Base-by-base conservation (phyloP, 2,888 invertebrate species). In the Limulus polyphemus region DNA sequence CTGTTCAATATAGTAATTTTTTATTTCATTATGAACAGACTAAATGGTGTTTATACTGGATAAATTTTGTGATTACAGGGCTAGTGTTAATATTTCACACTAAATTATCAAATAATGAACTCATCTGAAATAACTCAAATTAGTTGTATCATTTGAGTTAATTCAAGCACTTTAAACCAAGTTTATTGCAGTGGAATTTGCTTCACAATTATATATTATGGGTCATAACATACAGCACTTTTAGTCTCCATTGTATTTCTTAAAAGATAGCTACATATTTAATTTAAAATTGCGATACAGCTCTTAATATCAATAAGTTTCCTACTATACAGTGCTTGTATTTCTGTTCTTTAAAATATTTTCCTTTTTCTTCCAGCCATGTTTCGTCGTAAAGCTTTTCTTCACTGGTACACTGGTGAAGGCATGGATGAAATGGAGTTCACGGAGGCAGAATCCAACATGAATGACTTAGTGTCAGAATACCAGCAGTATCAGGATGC, bases 391-490 rank as follows among this genome's bases (percentile, higher is more conserved):
- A 94, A 92, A 79, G 94, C 94, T 75, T 94, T 94, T 85, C 83
- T 94, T 77, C 93, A 94, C 82, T 94, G 94, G 93, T 95, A 93
- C 81, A 93, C 92, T 32, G 93, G 93, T 62, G 93, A 95, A 79
- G 94, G 94, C 65, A 94, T 94, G 93, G 93, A 94, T 79, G 92
- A 93, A 79, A 88, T 92, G 89, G 94, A 94, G 79, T 94, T 94
- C 80, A 91, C 89, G 61, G 94, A 95, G 75, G 94, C 94, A 1
- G 93, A 95, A 78, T 90, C 90, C 73, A 94, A 94, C 82, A 90
- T 95, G 69, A 69, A 88, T 74, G 90, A 90, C 76, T 79, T 90
- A 77, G 87, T 90, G 50, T 88, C 88, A 1, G 92, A 92, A 77
- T 93, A 92, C 78, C 91, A 92, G 78, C 91, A 92, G 78, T 92